phyloP scores from a whole-genome alignment of 2,888 invertebrate genomes.

The Troilus luridus region DNA sequence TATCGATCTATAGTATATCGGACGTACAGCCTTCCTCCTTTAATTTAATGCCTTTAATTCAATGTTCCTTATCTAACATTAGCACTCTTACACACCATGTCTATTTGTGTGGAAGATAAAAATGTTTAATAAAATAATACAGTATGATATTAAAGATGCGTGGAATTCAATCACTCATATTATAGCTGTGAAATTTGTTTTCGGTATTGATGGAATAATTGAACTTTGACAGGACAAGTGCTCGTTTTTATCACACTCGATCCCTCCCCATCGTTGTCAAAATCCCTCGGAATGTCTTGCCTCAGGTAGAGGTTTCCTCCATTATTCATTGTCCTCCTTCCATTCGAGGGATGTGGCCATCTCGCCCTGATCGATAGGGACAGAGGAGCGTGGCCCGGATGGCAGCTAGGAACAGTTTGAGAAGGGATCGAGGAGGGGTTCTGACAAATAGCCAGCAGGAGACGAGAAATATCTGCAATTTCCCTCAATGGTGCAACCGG shows the following conservation, averaged over 20 bases:
- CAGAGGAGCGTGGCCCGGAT: slow-evolving; percentile 4
- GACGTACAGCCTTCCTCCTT: no score
- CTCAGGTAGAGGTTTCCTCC: slow-evolving; percentile 28
- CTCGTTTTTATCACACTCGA: neutral
- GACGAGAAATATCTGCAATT: slow-evolving; percentile 48
- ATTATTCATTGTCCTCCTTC: slow-evolving; percentile 1
- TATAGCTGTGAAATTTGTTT: no score
- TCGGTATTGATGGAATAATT: no score
- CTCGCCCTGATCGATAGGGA: slow-evolving; percentile 15
- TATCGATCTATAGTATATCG: no score
- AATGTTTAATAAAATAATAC: no score
- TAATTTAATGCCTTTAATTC: no score
- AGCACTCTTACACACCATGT: no score
- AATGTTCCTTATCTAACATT: no score
- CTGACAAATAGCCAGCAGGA: slow-evolving; percentile 18
- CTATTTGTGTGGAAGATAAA: no score
- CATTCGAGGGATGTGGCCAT: neutral
- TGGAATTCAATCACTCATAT: no score
- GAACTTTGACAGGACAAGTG: neutral
- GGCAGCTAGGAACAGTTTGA: slow-evolving; percentile 25
- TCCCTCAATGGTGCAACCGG: slow-evolving; percentile 43
- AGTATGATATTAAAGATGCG: no score
- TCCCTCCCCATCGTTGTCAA: neutral
- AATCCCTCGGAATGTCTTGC: neutral
- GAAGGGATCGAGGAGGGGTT: neutral